Evolutionary conservation across 1,140 invertebrate species (phyloP).

Genomic region (Lordiphosa mommai): DNA sequence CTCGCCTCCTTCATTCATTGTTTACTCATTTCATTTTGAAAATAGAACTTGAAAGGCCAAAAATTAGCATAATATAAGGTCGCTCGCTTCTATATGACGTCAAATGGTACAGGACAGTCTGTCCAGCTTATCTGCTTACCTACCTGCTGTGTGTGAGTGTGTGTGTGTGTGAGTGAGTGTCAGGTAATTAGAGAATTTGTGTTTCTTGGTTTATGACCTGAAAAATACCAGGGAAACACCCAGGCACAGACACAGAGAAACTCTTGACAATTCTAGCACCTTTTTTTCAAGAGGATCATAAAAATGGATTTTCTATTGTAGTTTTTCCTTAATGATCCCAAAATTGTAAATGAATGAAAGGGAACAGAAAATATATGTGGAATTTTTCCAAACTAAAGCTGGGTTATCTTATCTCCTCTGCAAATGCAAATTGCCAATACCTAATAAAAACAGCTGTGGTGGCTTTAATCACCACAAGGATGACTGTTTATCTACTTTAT

Average conservation of each 20-base stretch:
- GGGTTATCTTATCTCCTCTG: too few relatives aligned
- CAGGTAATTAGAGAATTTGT: conserved; percentile 6
- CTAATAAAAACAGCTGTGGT: too few relatives aligned
- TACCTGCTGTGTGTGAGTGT: neutral
- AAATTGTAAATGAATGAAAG: too few relatives aligned
- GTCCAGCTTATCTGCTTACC: neutral
- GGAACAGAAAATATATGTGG: too few relatives aligned
- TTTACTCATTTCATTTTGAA: conserved; percentile 36
- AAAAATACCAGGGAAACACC: conserved; percentile 9
- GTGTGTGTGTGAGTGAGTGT: neutral
- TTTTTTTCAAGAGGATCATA: neutral
- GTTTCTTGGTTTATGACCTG: conserved; percentile 4
- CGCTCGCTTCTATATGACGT: conserved; percentile 18
- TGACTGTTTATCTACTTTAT: too few relatives aligned
- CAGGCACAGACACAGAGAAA: neutral
- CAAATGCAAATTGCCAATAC: too few relatives aligned
- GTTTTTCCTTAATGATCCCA: too few relatives aligned
- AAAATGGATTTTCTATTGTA: neutral
- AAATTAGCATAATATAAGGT: conserved; percentile 53
- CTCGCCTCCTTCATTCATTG: conserved; percentile 4
- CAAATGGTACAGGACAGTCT: conserved; percentile 9
- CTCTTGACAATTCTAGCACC: neutral
- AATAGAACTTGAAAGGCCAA: conserved; percentile 29
- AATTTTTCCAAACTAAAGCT: too few relatives aligned
- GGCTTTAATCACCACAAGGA: too few relatives aligned